These are phyloP conservation scores for Teleopsis dalmanni DNA, from an alignment of 1,140 invertebrate species.

Conservation along the genomic window DNA sequence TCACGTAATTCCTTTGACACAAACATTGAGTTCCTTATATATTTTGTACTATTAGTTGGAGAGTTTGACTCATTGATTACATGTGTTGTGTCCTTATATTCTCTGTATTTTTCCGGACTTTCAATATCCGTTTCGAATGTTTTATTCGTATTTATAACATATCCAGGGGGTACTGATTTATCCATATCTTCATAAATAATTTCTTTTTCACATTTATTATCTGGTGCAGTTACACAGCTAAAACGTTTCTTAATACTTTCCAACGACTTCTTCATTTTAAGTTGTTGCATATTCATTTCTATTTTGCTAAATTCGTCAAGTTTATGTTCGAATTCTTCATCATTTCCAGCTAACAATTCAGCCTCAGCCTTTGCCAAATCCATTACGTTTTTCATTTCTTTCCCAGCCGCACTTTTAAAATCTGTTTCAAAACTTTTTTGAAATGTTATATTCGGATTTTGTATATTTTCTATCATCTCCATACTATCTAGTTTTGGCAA, in stretches of 20 bases:
- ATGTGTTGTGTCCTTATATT: neutral
- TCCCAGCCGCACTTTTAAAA: conserved; percentile 9
- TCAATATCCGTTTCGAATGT: neutral
- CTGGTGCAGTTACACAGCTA: conserved; percentile 18
- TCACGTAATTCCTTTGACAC: neutral
- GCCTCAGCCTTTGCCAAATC: conserved; percentile 35
- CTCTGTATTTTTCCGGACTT: neutral
- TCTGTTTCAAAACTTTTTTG: conserved; percentile 12
- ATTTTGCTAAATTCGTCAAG: conserved; percentile 30
- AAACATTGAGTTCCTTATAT: too few relatives aligned
- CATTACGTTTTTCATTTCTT: conserved; percentile 35
- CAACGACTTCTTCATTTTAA: conserved; percentile 39
- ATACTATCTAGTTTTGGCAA: neutral
- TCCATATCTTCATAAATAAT: too few relatives aligned
- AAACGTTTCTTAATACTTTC: conserved; percentile 38
- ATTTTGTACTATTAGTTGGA: neutral
- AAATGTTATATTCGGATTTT: conserved; percentile 24
- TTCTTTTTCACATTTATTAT: too few relatives aligned
- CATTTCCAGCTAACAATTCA: conserved; percentile 31
- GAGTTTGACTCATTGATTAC: neutral
- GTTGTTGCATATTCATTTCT: conserved; percentile 24
- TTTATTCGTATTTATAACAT: neutral
- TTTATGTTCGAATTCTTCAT: conserved; percentile 41
- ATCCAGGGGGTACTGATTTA: neutral
- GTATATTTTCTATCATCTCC: conserved; percentile 31